Evolutionary conservation across 2,113 vertebrate genomes (phyloP).

Genomic region (Accipiter virgatus): DNA sequence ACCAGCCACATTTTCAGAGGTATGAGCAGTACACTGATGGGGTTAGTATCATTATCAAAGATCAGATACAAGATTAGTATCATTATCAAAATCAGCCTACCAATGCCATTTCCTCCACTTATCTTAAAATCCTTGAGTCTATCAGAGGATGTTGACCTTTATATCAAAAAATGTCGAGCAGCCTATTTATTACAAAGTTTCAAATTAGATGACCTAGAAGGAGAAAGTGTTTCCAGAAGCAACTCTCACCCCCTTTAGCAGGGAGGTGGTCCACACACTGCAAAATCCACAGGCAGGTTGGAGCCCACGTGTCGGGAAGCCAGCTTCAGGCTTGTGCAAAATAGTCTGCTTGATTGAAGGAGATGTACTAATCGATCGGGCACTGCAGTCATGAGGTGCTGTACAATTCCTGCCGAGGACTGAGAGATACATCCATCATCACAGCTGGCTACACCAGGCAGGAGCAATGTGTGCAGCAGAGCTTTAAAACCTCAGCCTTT

Average conservation of each 20-base stretch:
- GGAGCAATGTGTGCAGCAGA: accelerated
- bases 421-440: not conserved
- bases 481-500: not conserved
- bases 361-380: not conserved
- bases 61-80: constrained; percentile 28
- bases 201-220: constrained; percentile 7
- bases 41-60: constrained; percentile 21
- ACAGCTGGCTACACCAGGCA: accelerated
- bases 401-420: not conserved
- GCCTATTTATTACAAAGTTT: constrained; percentile 49
- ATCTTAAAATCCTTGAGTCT: constrained; percentile 26
- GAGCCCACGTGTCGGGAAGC: not conserved
- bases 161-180: constrained; percentile 43
- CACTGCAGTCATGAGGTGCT: not conserved
- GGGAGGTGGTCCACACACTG: not conserved
- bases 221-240: not conserved
- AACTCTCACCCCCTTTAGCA: not conserved
- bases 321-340: not conserved
- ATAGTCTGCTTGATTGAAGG: not conserved
- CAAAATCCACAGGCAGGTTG: not conserved
- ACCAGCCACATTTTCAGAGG: not conserved
- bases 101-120: constrained; percentile 45
- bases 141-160: constrained; percentile 54
- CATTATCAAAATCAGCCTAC: constrained; percentile 54
- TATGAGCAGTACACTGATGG: not conserved